Evolutionary conservation across 2,888 invertebrate genomes (phyloP).

Genomic region (Phyllotreta striolata): DNA sequence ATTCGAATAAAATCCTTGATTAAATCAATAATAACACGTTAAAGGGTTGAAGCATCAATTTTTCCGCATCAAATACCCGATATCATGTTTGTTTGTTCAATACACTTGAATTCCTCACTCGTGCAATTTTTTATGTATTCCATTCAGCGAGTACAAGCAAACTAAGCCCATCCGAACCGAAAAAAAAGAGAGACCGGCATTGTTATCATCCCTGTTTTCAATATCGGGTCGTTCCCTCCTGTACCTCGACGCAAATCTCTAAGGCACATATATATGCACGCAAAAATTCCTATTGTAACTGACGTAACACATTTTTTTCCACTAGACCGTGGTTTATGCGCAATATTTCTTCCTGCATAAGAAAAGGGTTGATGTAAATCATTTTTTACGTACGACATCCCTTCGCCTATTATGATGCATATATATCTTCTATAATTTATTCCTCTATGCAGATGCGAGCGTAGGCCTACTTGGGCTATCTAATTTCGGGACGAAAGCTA

Average conservation of each 20-base stretch:
- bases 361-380: slow-evolving; percentile 49
- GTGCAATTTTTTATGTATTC: slow-evolving; percentile 39
- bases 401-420: slow-evolving; percentile 56
- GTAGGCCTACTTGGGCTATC: slow-evolving; percentile 51
- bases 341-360: slow-evolving; percentile 58
- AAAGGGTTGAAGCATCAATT: slow-evolving; percentile 28
- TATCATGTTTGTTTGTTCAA: slow-evolving; percentile 40
- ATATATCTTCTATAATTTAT: slow-evolving; percentile 53
- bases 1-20: slow-evolving; percentile 22
- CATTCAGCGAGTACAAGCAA: slow-evolving; percentile 39
- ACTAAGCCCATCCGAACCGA: slow-evolving; percentile 38
- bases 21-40: slow-evolving; percentile 7
- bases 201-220: slow-evolving; percentile 37
- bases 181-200: slow-evolving; percentile 31
- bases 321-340: slow-evolving; percentile 64
- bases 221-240: slow-evolving; percentile 24
- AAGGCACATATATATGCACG: slow-evolving; percentile 32
- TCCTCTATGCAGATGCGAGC: slow-evolving; percentile 56
- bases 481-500: slow-evolving; percentile 50
- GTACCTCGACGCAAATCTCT: slow-evolving; percentile 36
- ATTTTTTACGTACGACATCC: slow-evolving; percentile 45
- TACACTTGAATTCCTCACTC: slow-evolving; percentile 38
- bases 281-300: slow-evolving; percentile 44
- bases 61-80: slow-evolving; percentile 34
- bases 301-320: slow-evolving; percentile 61